Evolutionary conservation across 1,140 invertebrate genomes (phyloP).

Genomic region (Hermetia illucens): DNA sequence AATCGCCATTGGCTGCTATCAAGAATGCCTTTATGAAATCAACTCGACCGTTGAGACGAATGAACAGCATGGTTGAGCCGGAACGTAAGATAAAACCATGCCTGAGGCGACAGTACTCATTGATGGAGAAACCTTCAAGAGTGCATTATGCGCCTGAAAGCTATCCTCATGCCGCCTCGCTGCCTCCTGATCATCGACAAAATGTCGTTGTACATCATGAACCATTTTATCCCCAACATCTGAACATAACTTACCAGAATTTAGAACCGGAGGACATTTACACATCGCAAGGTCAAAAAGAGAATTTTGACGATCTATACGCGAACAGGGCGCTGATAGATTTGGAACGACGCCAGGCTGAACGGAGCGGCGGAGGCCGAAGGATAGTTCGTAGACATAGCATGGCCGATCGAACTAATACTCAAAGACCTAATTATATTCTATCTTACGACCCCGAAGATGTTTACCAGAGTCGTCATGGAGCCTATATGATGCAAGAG

Average conservation of each 20-base stretch:
- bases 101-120: slow-evolving; percentile 25
- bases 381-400: slow-evolving; percentile 25
- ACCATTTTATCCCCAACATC: slow-evolving; percentile 12
- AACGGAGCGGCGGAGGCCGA: slow-evolving; percentile 12
- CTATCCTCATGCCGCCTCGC: too few relatives aligned
- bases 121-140: slow-evolving; percentile 23
- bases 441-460: slow-evolving; percentile 14
- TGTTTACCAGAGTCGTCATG: slow-evolving; percentile 25
- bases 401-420: slow-evolving; percentile 18
- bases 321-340: slow-evolving; percentile 29
- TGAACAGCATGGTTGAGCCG: slow-evolving; percentile 29
- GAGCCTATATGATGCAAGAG: slow-evolving; percentile 23
- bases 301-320: slow-evolving; percentile 25
- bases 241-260: slow-evolving; percentile 29
- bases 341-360: slow-evolving; percentile 23
- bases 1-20: slow-evolving; percentile 23
- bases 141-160: slow-evolving; percentile 24
- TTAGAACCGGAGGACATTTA: slow-evolving; percentile 27
- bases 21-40: slow-evolving; percentile 27
- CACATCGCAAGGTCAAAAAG: slow-evolving; percentile 11
- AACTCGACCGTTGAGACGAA: slow-evolving; percentile 21
- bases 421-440: slow-evolving; percentile 9
- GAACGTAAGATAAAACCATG: slow-evolving; percentile 19
- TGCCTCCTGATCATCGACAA: too few relatives aligned
- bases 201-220: slow-evolving; percentile 1